Conservation (phyloP, 1,140 invertebrate species). For the Aplysia californica region DNA sequence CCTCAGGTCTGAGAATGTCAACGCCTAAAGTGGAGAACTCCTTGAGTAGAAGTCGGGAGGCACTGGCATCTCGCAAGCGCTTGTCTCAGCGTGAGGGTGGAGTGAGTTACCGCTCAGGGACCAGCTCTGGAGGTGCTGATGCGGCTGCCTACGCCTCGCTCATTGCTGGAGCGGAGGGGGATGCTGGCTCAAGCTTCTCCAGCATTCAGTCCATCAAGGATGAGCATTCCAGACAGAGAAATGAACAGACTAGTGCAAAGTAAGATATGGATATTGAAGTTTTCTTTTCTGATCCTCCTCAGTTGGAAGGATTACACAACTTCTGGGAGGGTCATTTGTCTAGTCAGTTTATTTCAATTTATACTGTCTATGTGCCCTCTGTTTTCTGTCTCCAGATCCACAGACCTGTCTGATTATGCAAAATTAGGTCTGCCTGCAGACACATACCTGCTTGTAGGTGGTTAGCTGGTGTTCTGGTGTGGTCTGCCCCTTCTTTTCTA, state of each 20-base stretch:
- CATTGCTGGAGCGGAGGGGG: conserved; percentile 50
- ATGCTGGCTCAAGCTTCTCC: conserved; percentile 51
- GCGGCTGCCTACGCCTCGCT: conserved; percentile 35
- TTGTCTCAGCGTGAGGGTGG: too few species aligned
- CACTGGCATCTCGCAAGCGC: too few species aligned
- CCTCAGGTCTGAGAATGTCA: conserved; percentile 12
- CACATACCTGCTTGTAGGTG: too few species aligned
- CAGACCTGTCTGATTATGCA: too few species aligned
- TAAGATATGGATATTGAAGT: too few species aligned
- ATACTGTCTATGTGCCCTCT: not conserved
- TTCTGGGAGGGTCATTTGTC: not conserved
- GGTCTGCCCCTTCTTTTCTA: too few species aligned
- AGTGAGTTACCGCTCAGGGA: too few species aligned
- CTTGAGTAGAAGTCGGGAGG: not conserved
- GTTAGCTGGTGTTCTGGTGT: too few species aligned
- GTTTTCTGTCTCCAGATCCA: not conserved
- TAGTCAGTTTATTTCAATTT: not conserved
- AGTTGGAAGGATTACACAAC: too few species aligned
- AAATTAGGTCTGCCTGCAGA: too few species aligned
- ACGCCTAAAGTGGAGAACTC: not conserved
- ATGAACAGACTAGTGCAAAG: conserved; percentile 10
- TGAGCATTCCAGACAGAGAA: conserved; percentile 5
- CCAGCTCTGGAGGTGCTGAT: not conserved
- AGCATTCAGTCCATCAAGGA: conserved; percentile 46
- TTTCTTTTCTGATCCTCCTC: too few species aligned